Evolutionary conservation across 92 coral and sea anemone genomes (phyloP).

Genomic region (Micromussa lordhowensis): DNA sequence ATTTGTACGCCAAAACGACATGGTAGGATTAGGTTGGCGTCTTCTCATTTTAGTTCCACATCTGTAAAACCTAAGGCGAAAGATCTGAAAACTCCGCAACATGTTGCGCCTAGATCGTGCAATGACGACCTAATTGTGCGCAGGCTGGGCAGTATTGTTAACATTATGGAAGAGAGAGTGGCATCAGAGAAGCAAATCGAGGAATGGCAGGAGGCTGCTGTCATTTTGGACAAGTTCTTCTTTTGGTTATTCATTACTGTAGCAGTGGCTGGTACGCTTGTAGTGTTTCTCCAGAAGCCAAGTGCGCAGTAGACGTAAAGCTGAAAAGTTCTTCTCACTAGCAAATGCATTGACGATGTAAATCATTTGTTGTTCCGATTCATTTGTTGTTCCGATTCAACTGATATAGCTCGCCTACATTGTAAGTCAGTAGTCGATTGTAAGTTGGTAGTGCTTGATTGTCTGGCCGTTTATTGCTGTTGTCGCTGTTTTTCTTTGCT

Average conservation of each 20-base stretch:
- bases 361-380: neutral
- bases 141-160: neutral
- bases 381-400: neutral
- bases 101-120: neutral
- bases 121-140: neutral
- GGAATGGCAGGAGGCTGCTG: constrained; percentile 66
- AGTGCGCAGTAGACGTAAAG: neutral
- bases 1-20: neutral
- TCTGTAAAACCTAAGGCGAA: neutral
- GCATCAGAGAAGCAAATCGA: constrained; percentile 1
- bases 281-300: constrained; percentile 1
- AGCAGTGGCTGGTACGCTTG: constrained; percentile 26
- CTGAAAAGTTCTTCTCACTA: neutral
- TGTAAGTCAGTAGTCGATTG: too few species aligned
- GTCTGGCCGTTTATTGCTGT: too few species aligned
- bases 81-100: neutral
- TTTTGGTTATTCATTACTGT: constrained; percentile 54
- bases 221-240: constrained; percentile 59
- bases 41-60: neutral
- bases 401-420: too few species aligned
- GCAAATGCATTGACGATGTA: neutral
- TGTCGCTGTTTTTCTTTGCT: too few species aligned
- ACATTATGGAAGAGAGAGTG: constrained; percentile 11
- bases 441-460: too few species aligned
- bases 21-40: neutral